phyloP scores from a whole-genome alignment of 2,888 invertebrate genomes.

The Nasonia oneida region DNA sequence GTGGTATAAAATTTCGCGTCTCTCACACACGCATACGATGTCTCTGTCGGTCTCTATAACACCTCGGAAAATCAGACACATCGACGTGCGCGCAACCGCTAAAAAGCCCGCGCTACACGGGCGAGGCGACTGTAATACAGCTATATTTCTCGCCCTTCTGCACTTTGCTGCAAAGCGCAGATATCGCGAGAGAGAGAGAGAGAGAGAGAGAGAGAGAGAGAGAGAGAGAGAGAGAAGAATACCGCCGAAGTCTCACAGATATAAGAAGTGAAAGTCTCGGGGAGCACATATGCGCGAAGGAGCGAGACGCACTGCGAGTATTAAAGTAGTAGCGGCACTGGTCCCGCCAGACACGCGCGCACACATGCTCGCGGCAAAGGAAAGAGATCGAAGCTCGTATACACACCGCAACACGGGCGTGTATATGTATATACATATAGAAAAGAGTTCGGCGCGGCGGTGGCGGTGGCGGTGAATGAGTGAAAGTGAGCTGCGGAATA shows the following conservation, averaged over 20 bases:
- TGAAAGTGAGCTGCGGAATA: conserved; percentile 74
- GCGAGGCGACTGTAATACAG: not conserved
- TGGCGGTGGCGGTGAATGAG: conserved; percentile 74
- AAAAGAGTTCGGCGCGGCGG: not conserved
- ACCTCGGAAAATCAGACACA: not conserved
- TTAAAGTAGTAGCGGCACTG: conserved; percentile 34
- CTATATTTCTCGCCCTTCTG: conserved; percentile 31
- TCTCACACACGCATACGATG: not conserved
- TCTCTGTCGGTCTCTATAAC: not conserved
- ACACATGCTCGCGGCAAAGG: not conserved
- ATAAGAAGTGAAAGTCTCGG: conserved; percentile 65
- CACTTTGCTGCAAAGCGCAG: not conserved
- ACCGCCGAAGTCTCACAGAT: not conserved
- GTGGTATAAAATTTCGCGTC: no score
- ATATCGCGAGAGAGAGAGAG: conserved; percentile 48
- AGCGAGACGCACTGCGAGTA: conserved; percentile 26
- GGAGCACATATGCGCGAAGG: conserved; percentile 37
- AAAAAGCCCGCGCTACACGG: not conserved
- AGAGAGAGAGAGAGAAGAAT: conserved; percentile 44
- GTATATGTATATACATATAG: not conserved
- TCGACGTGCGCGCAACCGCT: not conserved
- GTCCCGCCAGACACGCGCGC: conserved; percentile 25
- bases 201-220: conserved; percentile 28
- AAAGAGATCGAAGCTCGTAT: not conserved
- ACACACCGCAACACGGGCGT: not conserved